A percentile compares a stretch with the other conserved stretches of the same genome.
These are phyloP conservation scores for Megastigmus dorsalis DNA, from an alignment of 2,888 invertebrate species.

Conservation along the genomic window DNA sequence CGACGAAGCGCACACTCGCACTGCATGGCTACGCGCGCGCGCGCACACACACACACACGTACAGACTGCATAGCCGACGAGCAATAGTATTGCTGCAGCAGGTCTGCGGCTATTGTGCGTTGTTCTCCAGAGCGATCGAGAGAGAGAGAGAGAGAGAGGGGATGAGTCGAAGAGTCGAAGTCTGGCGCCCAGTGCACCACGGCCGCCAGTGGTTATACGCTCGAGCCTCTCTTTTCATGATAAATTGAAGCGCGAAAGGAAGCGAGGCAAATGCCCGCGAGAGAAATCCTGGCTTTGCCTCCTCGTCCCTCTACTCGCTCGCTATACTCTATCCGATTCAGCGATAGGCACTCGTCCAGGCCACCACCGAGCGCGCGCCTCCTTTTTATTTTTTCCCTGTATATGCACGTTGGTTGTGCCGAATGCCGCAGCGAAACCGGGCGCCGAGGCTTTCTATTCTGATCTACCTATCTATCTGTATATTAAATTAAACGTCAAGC, in stretches of 20 bases:
- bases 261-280: no score
- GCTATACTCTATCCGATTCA: not conserved
- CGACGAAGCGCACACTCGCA: no score
- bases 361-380: no score
- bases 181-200: no score
- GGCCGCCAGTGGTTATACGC: no score
- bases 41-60: not conserved
- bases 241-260: constrained; percentile 21
- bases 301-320: no score
- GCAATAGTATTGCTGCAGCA: no score
- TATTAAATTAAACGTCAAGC: constrained; percentile 19
- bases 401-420: not conserved
- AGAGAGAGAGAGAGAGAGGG: no score
- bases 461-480: not conserved
- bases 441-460: not conserved
- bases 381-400: no score
- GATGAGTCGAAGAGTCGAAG: no score
- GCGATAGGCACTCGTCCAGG: constrained; percentile 39
- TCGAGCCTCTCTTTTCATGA: constrained; percentile 4
- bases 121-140: not conserved
- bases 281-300: no score
- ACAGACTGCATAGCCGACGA: not conserved
- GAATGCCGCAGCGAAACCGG: not conserved
- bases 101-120: constrained; percentile 14
- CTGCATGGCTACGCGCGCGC: constrained; percentile 22